A percentile compares a stretch with the other conserved stretches of the same genome.
phyloP scores from a whole-genome alignment of 2,888 invertebrate species.

The Agrilus mali region DNA sequence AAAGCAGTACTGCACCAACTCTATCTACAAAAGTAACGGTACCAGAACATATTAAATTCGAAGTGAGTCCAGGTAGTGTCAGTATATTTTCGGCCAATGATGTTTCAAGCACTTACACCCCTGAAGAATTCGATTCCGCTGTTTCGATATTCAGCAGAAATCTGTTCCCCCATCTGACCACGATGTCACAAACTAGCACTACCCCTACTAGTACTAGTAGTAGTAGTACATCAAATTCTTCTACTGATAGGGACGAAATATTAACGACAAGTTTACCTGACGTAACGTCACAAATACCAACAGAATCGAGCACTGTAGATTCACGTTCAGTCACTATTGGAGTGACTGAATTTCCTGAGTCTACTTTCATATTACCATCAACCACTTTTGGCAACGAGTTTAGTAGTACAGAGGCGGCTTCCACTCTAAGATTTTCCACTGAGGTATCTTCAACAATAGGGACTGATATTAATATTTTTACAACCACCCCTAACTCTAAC shows the following conservation, averaged over 20 bases:
- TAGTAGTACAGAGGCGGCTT: not conserved
- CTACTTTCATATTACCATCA: too few species aligned
- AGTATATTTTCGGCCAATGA: conserved; percentile 31
- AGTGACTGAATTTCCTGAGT: not conserved
- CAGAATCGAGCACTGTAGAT: conserved; percentile 1
- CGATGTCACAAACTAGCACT: conserved; percentile 10
- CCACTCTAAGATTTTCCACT: not conserved
- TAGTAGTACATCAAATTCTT: conserved; percentile 15
- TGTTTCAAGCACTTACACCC: conserved; percentile 28
- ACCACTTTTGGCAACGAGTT: not conserved
- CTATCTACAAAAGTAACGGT: conserved; percentile 33
- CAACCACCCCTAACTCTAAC: too few species aligned
- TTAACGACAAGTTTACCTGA: conserved; percentile 1
- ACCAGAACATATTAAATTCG: conserved; percentile 23
- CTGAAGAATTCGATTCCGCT: conserved; percentile 38
- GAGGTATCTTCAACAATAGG: not conserved
- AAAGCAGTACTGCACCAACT: conserved; percentile 20
- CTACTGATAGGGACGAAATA: not conserved
- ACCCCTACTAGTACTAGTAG: too few species aligned
- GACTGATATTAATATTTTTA: too few species aligned
- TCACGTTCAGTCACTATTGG: not conserved
- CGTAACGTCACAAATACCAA: not conserved
- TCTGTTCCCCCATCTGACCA: conserved; percentile 21
- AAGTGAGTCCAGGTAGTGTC: conserved; percentile 33
- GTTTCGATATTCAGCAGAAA: conserved; percentile 40